A percentile compares a stretch with the other conserved stretches of the same genome.
Evolutionary conservation across 2,888 invertebrate species (phyloP).

Genomic region (Osmoderma eremita): DNA sequence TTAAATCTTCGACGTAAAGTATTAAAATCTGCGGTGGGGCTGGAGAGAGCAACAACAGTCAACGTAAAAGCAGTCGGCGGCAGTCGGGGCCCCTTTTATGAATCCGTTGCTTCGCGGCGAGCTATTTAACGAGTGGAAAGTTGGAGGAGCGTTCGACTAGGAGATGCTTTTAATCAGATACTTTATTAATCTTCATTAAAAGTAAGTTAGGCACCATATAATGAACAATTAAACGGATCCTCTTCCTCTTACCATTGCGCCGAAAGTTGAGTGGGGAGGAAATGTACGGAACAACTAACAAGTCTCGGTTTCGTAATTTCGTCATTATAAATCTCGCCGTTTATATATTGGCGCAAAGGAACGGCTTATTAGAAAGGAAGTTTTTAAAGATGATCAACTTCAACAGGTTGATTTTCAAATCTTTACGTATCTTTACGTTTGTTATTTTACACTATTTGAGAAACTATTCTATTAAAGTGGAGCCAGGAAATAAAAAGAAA

Average conservation of each 20-base stretch:
- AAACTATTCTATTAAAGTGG: too few species aligned
- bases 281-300: constrained; percentile 19
- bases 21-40: constrained; percentile 1
- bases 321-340: constrained; percentile 18
- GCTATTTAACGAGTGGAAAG: constrained; percentile 30
- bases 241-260: constrained; percentile 30
- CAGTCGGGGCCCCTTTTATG: constrained; percentile 12
- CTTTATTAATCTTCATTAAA: constrained; percentile 58
- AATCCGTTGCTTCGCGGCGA: constrained; percentile 15
- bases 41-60: constrained; percentile 5
- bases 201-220: constrained; percentile 56
- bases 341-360: not conserved
- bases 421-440: not conserved
- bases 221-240: constrained; percentile 55
- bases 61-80: constrained; percentile 2
- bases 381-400: not conserved
- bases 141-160: constrained; percentile 28
- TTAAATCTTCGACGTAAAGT: constrained; percentile 7
- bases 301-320: constrained; percentile 27
- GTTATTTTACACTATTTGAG: too few species aligned
- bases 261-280: constrained; percentile 30
- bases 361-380: constrained; percentile 6
- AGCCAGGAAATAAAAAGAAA: too few species aligned
- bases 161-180: constrained; percentile 54
- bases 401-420: constrained; percentile 13